A percentile compares a stretch with the other conserved stretches of the same genome.
Evolutionary conservation across 2,113 vertebrate species (phyloP).

Genomic region (Pan troglodytes): DNA sequence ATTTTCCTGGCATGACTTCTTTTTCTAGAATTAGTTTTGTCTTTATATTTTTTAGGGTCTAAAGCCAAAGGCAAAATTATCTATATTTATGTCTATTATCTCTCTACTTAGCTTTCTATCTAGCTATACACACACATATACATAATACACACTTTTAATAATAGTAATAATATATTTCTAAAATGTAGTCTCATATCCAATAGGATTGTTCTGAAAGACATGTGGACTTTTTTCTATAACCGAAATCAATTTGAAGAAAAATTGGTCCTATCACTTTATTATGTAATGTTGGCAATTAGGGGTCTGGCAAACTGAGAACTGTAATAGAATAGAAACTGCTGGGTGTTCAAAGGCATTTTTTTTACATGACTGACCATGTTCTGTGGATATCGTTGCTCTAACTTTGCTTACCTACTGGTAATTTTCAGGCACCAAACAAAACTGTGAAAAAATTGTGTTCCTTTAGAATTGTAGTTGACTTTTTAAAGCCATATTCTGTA

Average conservation of each 20-base stretch:
- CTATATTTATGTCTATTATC: too few species aligned
- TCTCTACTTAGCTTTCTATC: too few species aligned
- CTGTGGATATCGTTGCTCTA: background rate
- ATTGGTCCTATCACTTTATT: background rate
- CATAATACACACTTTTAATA: background rate
- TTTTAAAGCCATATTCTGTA: background rate
- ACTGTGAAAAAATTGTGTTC: background rate
- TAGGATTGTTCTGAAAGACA: background rate
- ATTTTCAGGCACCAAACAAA: background rate
- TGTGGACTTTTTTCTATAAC: background rate
- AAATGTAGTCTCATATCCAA: background rate
- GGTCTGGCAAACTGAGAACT: background rate
- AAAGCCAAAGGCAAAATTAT: too few species aligned
- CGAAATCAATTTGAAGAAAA: background rate
- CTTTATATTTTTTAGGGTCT: background rate
- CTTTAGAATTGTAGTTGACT: background rate
- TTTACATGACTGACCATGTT: rapidly evolving
- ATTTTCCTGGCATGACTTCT: background rate
- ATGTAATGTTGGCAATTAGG: background rate
- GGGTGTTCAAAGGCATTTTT: background rate
- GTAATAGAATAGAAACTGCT: background rate
- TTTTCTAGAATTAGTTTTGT: background rate
- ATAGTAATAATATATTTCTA: background rate
- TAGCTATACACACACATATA: background rate
- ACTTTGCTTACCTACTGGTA: background rate